phyloP scores from a whole-genome alignment of 1,140 invertebrate species.

The Leptinotarsa defecta region DNA sequence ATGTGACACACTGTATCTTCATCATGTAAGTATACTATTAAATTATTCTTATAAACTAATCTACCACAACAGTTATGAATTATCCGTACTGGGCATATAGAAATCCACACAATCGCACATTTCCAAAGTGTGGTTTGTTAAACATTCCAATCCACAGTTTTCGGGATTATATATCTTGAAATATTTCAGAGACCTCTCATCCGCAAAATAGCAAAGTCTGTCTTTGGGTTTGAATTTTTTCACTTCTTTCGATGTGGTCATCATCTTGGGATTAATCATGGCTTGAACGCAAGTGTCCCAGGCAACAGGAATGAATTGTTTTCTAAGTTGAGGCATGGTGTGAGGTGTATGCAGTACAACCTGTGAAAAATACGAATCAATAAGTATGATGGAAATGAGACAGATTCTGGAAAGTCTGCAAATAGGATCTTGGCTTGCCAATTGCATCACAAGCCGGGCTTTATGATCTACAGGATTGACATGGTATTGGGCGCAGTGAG shows the following conservation, averaged over 20 bases:
- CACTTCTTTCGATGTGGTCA: constrained; percentile 60
- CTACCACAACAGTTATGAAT: not conserved
- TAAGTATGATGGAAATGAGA: too few relatives aligned
- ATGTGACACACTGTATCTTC: too few relatives aligned
- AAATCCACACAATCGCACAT: constrained; percentile 53
- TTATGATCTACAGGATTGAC: too few relatives aligned
- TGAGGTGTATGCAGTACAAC: not conserved
- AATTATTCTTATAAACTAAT: not conserved
- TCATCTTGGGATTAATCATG: constrained; percentile 45
- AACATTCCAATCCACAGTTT: constrained; percentile 58
- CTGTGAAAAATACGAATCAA: not conserved
- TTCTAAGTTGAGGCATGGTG: not conserved
- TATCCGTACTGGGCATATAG: constrained; percentile 54
- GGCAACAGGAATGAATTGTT: not conserved
- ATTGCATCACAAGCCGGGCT: too few relatives aligned
- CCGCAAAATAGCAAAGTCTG: constrained; percentile 68
- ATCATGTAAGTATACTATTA: too few relatives aligned
- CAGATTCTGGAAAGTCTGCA: too few relatives aligned
- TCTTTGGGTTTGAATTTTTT: constrained; percentile 55
- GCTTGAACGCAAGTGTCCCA: not conserved
- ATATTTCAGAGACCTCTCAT: constrained; percentile 62
- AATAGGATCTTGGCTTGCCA: too few relatives aligned
- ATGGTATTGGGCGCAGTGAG: too few relatives aligned
- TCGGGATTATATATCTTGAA: constrained; percentile 54
- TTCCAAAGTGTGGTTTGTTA: constrained; percentile 52